A percentile compares a stretch with the other conserved stretches of the same genome.
These are phyloP conservation scores for Cosmopolites sordidus DNA, from an alignment of 2,888 invertebrate genomes.

Conservation along the genomic window DNA sequence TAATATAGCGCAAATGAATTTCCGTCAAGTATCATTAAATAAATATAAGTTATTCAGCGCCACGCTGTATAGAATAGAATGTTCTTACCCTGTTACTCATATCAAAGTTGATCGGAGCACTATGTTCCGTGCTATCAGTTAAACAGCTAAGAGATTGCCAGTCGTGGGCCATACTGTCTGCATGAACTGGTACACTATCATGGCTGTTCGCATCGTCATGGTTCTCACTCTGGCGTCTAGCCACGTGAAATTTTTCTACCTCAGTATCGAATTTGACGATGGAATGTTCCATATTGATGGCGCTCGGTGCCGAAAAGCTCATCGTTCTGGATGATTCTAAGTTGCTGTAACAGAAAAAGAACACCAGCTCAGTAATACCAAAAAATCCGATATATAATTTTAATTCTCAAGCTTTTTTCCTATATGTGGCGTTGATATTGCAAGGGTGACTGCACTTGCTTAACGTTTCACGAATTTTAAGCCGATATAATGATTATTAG, in stretches of 20 bases:
- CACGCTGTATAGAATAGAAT: no score
- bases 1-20: no score
- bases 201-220: slow-evolving; percentile 47
- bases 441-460: no score
- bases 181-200: slow-evolving; percentile 45
- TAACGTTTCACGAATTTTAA: no score
- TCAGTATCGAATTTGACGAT: slow-evolving; percentile 67
- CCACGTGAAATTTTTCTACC: slow-evolving; percentile 46
- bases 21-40: no score
- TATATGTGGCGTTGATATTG: no score
- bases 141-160: slow-evolving; percentile 81
- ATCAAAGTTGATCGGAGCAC: slow-evolving; percentile 87
- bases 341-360: slow-evolving; percentile 50
- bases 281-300: slow-evolving; percentile 71
- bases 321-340: slow-evolving; percentile 68
- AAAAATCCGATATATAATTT: no score
- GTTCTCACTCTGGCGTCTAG: slow-evolving; percentile 43
- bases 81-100: slow-evolving; percentile 77
- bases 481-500: no score
- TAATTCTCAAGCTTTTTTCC: no score
- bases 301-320: slow-evolving; percentile 83
- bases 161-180: slow-evolving; percentile 59
- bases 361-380: no score
- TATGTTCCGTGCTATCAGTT: slow-evolving; percentile 87
- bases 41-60: no score